phyloP scores from a whole-genome alignment of 2,113 vertebrate species.

The Rhinopomastus cyanomelas region DNA sequence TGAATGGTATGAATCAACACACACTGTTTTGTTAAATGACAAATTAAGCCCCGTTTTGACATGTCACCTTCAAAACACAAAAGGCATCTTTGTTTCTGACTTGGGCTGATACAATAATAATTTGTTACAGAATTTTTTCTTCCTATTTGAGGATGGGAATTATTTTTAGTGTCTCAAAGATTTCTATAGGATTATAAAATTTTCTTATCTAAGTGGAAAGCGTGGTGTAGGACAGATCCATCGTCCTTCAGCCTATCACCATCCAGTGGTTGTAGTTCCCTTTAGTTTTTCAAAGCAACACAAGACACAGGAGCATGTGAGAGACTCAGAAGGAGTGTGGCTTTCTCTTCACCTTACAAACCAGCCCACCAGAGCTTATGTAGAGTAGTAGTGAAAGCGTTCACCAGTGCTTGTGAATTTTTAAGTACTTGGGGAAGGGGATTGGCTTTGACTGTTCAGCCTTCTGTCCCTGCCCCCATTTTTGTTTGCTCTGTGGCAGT shows the following conservation, averaged over 20 bases:
- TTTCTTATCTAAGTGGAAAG: neutral
- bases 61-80: neutral
- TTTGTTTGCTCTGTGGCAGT: neutral
- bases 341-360: neutral
- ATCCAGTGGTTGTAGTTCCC: neutral
- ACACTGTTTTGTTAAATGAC: neutral
- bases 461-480: neutral
- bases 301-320: neutral
- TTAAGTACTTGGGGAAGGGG: neutral
- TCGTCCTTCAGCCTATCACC: neutral
- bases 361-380: neutral
- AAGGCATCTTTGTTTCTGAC: no score
- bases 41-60: neutral
- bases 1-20: neutral
- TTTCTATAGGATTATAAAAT: neutral
- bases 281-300: neutral
- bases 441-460: neutral
- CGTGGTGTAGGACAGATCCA: neutral
- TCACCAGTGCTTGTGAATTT: fast-evolving
- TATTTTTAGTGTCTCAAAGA: neutral
- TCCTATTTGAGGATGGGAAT: neutral
- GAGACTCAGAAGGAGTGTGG: neutral
- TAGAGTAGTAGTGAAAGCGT: neutral
- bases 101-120: neutral
- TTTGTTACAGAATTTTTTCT: neutral